phyloP scores from a whole-genome alignment of 1,140 invertebrate genomes.

The Tyrophagus putrescentiae region DNA sequence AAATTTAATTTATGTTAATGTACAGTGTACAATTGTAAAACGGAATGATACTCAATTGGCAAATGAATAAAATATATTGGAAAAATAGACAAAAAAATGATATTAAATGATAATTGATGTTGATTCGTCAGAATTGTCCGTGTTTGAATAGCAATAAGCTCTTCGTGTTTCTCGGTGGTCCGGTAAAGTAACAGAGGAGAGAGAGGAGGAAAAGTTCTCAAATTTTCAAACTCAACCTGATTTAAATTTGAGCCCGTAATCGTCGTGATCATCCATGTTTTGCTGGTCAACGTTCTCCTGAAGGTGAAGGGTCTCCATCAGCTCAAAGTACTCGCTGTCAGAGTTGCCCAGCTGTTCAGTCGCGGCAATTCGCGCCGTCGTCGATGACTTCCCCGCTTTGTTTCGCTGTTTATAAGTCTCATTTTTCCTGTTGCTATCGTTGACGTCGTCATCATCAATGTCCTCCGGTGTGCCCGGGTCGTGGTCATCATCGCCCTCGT shows the following conservation, averaged over 20 bases:
- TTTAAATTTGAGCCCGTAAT: not conserved
- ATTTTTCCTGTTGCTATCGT: not conserved
- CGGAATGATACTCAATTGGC: too few relatives aligned
- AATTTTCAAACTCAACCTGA: not conserved
- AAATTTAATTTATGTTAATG: too few relatives aligned
- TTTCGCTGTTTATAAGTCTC: not conserved
- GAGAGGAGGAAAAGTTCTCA: not conserved
- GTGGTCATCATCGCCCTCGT: not conserved
- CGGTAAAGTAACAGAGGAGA: too few relatives aligned
- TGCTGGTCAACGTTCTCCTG: not conserved
- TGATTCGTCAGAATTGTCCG: not conserved
- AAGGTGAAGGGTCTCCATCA: not conserved
- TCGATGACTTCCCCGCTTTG: not conserved
- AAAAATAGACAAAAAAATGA: not conserved
- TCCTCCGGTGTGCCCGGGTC: too few relatives aligned
- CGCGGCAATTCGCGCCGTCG: not conserved
- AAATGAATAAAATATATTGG: not conserved
- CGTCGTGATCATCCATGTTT: not conserved
- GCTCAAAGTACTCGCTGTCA: not conserved
- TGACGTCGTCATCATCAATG: not conserved
- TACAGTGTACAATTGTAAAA: too few relatives aligned
- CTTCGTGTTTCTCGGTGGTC: too few relatives aligned
- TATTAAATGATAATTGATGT: too few relatives aligned
- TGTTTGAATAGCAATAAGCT: not conserved
- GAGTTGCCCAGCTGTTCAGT: not conserved